Evolutionary conservation across 2,888 invertebrate genomes (phyloP).

Genomic region (Cotesia congregata): DNA sequence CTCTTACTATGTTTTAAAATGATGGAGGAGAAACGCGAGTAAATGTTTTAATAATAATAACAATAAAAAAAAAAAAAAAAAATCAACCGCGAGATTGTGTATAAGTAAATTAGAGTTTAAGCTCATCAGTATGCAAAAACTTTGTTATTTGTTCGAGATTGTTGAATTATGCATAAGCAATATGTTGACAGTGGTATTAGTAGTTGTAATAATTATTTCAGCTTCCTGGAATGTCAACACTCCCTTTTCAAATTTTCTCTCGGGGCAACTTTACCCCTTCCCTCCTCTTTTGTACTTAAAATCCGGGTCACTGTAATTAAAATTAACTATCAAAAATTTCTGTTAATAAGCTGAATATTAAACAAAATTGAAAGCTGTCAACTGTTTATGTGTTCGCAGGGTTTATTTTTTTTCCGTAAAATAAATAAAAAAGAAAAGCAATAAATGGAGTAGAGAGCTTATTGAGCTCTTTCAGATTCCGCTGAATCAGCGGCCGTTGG

Average conservation of each 20-base stretch:
- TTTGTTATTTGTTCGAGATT: constrained; percentile 68
- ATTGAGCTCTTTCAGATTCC: not conserved
- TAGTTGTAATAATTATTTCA: constrained; percentile 1
- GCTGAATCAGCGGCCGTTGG: not conserved
- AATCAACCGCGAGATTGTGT: constrained; percentile 1
- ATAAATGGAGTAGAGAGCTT: not conserved
- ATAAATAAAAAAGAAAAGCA: not conserved
- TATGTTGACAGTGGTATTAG: constrained; percentile 55
- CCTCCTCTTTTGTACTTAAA: no score
- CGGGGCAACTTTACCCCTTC: not conserved
- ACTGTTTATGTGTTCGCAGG: not conserved
- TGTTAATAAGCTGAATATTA: no score
- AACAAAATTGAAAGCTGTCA: not conserved
- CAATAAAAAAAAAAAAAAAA: not conserved
- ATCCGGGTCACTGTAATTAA: no score
- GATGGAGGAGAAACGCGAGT: not conserved
- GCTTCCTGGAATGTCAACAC: not conserved
- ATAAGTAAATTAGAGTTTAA: not conserved
- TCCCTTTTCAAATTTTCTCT: not conserved
- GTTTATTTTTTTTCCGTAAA: not conserved
- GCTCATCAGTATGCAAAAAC: constrained; percentile 66
- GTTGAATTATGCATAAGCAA: constrained; percentile 70
- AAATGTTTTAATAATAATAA: constrained; percentile 4
- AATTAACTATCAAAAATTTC: no score
- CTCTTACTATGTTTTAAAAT: no score